Conservation (phyloP, 2,888 invertebrate species). For the Drosophila melanosoma region DNA sequence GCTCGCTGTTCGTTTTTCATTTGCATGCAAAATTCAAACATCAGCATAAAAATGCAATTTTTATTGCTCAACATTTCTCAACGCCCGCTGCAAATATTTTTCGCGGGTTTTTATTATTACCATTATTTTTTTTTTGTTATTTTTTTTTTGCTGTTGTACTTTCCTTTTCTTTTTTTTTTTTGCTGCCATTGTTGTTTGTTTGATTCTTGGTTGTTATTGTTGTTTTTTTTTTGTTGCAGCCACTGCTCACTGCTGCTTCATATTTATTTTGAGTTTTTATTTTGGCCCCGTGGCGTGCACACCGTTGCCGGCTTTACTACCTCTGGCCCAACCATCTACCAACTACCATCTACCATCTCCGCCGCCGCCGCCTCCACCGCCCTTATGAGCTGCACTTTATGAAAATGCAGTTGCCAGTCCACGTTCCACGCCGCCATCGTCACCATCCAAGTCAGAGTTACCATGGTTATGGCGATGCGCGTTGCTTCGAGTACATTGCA, state of each 20-base stretch:
- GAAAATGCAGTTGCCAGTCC: conserved; percentile 72
- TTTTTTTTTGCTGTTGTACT: conserved; percentile 18
- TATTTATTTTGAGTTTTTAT: conserved; percentile 75
- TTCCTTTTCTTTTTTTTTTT: conserved; percentile 16
- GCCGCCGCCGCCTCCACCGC: conserved; percentile 6
- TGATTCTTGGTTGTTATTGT: conserved; percentile 57
- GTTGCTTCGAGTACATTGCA: conserved; percentile 76
- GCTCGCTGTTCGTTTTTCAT: conserved; percentile 78
- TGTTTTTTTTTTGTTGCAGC: conserved; percentile 38
- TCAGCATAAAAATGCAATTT: conserved; percentile 84
- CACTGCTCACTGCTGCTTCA: conserved; percentile 58
- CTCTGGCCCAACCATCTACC: conserved; percentile 6
- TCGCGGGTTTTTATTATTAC: conserved; percentile 80
- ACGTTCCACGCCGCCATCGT: conserved; percentile 24
- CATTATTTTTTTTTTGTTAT: conserved; percentile 41
- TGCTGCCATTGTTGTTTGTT: conserved; percentile 69
- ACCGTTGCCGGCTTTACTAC: conserved; percentile 32
- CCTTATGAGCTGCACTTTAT: conserved; percentile 79
- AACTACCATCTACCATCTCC: conserved; percentile 1
- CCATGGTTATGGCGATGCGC: conserved; percentile 26
- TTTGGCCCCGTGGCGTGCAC: conserved; percentile 50
- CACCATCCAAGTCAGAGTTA: conserved; percentile 4
- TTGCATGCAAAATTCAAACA: conserved; percentile 84
- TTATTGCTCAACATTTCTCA: conserved; percentile 83
- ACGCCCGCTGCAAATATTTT: conserved; percentile 81